Evolutionary conservation across 2,113 vertebrate genomes (phyloP).

Genomic region (Caranx ignobilis): DNA sequence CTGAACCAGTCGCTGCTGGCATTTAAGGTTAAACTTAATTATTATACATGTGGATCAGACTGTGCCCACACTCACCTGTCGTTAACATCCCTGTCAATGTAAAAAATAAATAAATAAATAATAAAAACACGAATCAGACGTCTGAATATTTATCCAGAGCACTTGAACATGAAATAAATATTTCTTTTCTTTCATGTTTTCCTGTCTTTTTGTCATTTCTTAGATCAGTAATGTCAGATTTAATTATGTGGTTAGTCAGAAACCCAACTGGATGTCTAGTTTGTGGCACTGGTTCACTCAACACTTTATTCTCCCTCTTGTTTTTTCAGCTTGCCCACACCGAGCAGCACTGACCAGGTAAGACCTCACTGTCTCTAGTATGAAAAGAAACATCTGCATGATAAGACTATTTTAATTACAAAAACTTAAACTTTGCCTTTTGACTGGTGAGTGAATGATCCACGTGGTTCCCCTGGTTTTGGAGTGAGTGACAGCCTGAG

Average conservation of each 20-base stretch:
- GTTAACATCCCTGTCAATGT: no score
- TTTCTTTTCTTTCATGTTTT: background rate
- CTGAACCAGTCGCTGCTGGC: no score
- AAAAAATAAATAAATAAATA: no score
- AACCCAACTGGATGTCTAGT: background rate
- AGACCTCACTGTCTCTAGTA: slow-evolving; percentile 22
- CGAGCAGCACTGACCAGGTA: slow-evolving; percentile 82
- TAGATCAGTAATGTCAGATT: background rate
- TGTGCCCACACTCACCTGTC: no score
- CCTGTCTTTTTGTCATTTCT: background rate
- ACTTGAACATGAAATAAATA: background rate
- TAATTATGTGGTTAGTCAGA: background rate
- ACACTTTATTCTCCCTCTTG: background rate
- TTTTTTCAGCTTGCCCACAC: slow-evolving; percentile 83
- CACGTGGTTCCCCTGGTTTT: background rate
- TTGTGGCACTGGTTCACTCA: background rate
- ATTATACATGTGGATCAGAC: no score
- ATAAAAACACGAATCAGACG: no score
- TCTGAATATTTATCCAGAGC: background rate
- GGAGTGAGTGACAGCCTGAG: background rate
- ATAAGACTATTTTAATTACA: background rate
- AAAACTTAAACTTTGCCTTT: background rate
- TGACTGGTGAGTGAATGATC: background rate
- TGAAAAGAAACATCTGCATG: background rate
- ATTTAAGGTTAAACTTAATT: no score